Percentiles rank a stretch among this genome's conserved stretches.
These are phyloP conservation scores for Lepidochrysops patricia DNA, from an alignment of 2,888 invertebrate genomes.

Conservation along the genomic window DNA sequence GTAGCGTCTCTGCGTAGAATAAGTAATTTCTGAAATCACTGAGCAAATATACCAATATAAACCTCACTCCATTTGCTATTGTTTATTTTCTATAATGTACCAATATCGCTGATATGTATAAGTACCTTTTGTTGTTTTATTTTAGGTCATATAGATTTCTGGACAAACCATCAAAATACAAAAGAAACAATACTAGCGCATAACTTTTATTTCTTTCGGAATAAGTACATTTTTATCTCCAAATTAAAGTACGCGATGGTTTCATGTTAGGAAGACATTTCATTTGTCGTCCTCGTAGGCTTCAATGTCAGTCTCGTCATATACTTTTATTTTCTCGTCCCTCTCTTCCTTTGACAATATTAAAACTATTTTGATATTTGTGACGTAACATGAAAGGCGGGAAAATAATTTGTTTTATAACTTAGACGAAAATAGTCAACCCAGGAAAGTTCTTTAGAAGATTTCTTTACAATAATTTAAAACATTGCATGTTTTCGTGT, in stretches of 20 bases:
- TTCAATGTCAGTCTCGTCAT: background rate
- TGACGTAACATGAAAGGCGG: background rate
- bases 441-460: too few species aligned
- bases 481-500: background rate
- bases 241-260: background rate
- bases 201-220: background rate
- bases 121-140: too few species aligned
- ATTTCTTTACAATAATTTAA: too few species aligned
- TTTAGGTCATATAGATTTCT: too few species aligned
- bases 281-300: background rate
- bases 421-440: too few species aligned
- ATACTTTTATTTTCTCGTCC: background rate
- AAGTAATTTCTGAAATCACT: background rate
- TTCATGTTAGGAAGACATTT: background rate
- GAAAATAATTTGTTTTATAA: background rate
- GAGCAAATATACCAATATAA: background rate
- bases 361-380: background rate
- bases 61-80: background rate
- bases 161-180: background rate
- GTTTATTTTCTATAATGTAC: background rate
- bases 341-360: background rate
- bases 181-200: background rate
- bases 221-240: background rate
- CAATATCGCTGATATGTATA: too few species aligned
- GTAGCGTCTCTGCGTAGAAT: background rate